Base-by-base conservation (phyloP, 1,140 invertebrate species). In the Scylla paramamosain region DNA sequence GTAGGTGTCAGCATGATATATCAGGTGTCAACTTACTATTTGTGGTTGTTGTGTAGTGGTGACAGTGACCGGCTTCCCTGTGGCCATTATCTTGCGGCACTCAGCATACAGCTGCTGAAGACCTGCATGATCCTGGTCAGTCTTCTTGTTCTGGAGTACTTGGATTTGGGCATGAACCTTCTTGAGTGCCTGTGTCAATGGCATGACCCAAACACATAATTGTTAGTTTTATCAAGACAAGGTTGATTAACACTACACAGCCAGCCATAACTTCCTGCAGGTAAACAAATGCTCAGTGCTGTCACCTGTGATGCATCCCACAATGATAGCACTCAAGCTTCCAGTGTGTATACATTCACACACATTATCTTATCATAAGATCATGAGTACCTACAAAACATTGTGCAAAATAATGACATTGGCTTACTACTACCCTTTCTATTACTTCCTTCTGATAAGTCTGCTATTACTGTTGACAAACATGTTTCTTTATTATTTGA, bases 81-180 rank as follows among this genome's bases (percentile, higher is more conserved):
- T 95, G 28, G 91, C 91, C 91, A 95, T 89, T 20, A 95, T 95
- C 45, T 90, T 92, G 29, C 77, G 48, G 94, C 46, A 95, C 52
- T 95, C 91, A n/a, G 59, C 46, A 48, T 93, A 93, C 10, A 95
- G 91, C 59, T 95, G 94, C 59, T 95, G 91, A 6, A 95, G 94
- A 31, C 83, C 25, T 3, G 91, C 84, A 28, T 20, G 14, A 46
- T 95, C 94, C 59, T 95, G 94, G 16, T 93, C 94, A 89, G 91
- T 45, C 52, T 95, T 95, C 86, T 93, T 95, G 45, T 48, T 87
- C 28, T 95, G 94, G 25, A 93, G 84, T 82, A 45, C 91, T 82
- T 95, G 94, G 25, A 95, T 95, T 83, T 95, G 94, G 48, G 83
- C n/a, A 82, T 95, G 91, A 48, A 95, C 94, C 77, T 95, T 95